Percentiles rank a stretch among this genome's conserved stretches.
These are phyloP conservation scores for Heliopora coerulea DNA, from an alignment of 92 coral and sea anemone species.

Conservation along the genomic window DNA sequence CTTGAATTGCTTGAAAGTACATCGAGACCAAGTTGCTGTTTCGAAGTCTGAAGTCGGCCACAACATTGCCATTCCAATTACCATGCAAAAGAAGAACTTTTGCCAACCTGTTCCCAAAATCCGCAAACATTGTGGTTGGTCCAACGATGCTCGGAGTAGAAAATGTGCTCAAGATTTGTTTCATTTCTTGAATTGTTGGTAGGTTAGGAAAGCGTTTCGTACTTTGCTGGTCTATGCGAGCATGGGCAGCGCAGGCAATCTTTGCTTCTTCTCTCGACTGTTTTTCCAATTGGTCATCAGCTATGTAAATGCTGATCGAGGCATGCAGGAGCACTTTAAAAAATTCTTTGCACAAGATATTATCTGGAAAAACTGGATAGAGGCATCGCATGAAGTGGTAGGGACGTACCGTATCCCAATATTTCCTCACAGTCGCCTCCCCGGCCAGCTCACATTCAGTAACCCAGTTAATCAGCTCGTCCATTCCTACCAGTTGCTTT, in stretches of 20 bases:
- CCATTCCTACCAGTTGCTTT: neutral
- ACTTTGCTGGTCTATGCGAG: neutral
- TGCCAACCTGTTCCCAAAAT: neutral
- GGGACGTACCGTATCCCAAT: neutral
- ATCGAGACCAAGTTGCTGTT: neutral
- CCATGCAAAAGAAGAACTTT: neutral
- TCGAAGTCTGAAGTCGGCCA: slow-evolving; percentile 1
- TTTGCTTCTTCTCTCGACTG: neutral
- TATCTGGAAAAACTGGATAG: slow-evolving; percentile 9
- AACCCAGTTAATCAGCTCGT: slow-evolving; percentile 9
- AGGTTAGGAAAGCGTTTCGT: neutral
- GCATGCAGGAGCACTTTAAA: slow-evolving; percentile 2
- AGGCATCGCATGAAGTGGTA: neutral
- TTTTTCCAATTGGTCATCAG: neutral
- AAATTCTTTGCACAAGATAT: neutral
- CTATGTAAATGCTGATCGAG: neutral
- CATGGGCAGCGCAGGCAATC: neutral
- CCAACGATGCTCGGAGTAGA: neutral
- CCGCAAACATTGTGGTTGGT: neutral
- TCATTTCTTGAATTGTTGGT: slow-evolving; percentile 1
- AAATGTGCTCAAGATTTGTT: neutral
- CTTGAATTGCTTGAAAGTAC: too few relatives aligned
- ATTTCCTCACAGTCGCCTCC: neutral
- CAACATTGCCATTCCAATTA: neutral
- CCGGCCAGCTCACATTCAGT: neutral